phyloP scores from a whole-genome alignment of 1,140 invertebrate species.

The Macrobrachium rosenbergii region DNA sequence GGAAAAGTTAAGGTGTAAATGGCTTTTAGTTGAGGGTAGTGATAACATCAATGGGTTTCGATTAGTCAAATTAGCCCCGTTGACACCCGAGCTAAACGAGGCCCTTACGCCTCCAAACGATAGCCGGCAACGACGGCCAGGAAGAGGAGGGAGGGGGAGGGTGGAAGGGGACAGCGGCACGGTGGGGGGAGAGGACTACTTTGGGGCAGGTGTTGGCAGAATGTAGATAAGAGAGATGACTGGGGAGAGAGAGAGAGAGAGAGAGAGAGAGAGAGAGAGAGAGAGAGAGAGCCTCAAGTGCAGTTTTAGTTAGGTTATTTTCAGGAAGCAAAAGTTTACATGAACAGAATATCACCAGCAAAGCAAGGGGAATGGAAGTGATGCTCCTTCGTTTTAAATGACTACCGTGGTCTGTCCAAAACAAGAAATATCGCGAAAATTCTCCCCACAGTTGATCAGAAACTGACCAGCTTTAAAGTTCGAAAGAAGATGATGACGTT shows the following conservation, averaged over 20 bases:
- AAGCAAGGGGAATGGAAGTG: too few species aligned
- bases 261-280: too few species aligned
- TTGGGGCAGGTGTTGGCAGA: background rate
- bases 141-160: background rate
- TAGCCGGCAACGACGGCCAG: conserved; percentile 13
- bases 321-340: too few species aligned
- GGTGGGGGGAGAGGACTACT: background rate
- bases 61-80: conserved; percentile 63
- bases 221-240: background rate
- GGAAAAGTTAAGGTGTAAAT: conserved; percentile 52
- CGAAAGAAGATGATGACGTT: too few species aligned
- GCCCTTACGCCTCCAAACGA: conserved; percentile 50
- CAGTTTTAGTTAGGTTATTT: too few species aligned
- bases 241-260: too few species aligned
- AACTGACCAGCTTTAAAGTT: too few species aligned
- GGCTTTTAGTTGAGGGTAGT: conserved; percentile 60
- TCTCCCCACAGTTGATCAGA: too few species aligned
- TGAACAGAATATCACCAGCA: too few species aligned
- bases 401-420: too few species aligned
- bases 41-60: conserved; percentile 63
- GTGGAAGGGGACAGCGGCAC: background rate
- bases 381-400: too few species aligned
- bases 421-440: too few species aligned
- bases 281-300: background rate
- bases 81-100: conserved; percentile 57